Base-by-base conservation (phyloP, 2,113 vertebrate genomes). In the Charina bottae region DNA sequence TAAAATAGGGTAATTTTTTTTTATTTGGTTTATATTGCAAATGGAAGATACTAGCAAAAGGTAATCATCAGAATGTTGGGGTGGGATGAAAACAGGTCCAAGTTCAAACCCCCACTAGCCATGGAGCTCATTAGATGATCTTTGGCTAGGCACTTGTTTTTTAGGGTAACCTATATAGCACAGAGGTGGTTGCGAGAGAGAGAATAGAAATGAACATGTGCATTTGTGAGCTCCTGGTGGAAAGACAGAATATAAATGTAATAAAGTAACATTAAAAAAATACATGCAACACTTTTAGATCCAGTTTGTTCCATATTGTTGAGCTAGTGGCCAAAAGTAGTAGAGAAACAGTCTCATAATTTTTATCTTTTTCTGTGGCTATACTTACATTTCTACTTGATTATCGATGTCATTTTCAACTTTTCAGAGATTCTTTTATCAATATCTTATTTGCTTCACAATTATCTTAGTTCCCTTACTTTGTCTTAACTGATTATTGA, bases 1-100 rank as follows among this genome's bases (percentile, higher is more conserved):
- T 37, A 78, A 78, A 84, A 56, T 28, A 28, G 4, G 23, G 90
- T n/a, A 9, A 58, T 68, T 93, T 88, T 94, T 94, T 95, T 94
- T 92, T 78, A 94, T 95, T 15, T 17, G 59, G 19, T 58, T 87
- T n/a, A 68, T 93, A 92, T 54, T 95, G 91, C 13, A 24, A 13
- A 85, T 87, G 12, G 28, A 94, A 89, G 53, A 87, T 91, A 49
- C 53, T 37, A 37, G 64, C 5, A 1, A 72, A 72, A 72, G 28
- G 12, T 72, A 72, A 33, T 72, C 28, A 15, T 68, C 64, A 68
- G 13, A 72, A 33, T 72, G 5, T 72, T 33, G 28, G n/a, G n/a
- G 33, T 72, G 2, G n/a, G 64, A 7, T 49, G 49, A 49, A 49
- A 49, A 49, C 49, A 49, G 6, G 49, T 49, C 49, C 49, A 49